Conservation (phyloP, 1,140 invertebrate species). For the Eciton burchellii region DNA sequence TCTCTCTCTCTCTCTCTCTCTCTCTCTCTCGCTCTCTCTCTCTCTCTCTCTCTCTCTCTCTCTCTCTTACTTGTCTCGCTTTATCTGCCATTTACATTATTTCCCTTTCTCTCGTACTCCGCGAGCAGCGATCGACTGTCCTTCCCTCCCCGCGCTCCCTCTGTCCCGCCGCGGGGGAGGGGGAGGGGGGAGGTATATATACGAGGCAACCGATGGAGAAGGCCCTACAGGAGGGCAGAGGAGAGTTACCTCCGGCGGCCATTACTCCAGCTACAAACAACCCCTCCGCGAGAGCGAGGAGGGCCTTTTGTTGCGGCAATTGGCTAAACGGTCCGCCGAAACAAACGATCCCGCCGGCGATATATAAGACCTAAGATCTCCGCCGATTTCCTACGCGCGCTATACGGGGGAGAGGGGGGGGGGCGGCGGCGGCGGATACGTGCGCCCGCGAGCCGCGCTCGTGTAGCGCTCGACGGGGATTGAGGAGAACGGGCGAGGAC, state of each 20-base stretch:
- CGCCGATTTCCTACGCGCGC: slow-evolving; percentile 26
- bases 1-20: too few relatives aligned
- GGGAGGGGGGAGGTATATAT: slow-evolving; percentile 12
- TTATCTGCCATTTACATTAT: slow-evolving; percentile 55
- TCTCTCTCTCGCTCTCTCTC: not conserved
- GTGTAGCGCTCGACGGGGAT: not conserved
- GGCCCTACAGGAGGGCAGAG: slow-evolving; percentile 63
- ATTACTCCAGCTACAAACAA: slow-evolving; percentile 84
- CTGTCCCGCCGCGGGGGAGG: slow-evolving; percentile 15
- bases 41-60: slow-evolving; percentile 4
- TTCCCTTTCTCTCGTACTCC: slow-evolving; percentile 24
- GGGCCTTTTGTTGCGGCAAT: slow-evolving; percentile 83
- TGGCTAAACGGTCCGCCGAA: slow-evolving; percentile 82
- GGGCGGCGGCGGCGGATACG: too few relatives aligned
- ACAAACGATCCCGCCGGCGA: slow-evolving; percentile 71
- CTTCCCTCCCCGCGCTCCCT: not conserved
- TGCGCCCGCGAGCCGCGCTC: not conserved
- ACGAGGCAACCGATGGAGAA: slow-evolving; percentile 60
- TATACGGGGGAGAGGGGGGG: not conserved
- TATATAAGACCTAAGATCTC: slow-evolving; percentile 59
- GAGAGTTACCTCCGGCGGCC: slow-evolving; percentile 78
- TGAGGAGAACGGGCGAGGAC: too few relatives aligned
- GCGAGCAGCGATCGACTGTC: too few relatives aligned
- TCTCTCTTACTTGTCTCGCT: slow-evolving; percentile 26
- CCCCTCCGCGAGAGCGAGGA: slow-evolving; percentile 80